These are phyloP conservation scores for Melanostoma mellinum DNA, from an alignment of 2,888 invertebrate species.

Conservation along the genomic window DNA sequence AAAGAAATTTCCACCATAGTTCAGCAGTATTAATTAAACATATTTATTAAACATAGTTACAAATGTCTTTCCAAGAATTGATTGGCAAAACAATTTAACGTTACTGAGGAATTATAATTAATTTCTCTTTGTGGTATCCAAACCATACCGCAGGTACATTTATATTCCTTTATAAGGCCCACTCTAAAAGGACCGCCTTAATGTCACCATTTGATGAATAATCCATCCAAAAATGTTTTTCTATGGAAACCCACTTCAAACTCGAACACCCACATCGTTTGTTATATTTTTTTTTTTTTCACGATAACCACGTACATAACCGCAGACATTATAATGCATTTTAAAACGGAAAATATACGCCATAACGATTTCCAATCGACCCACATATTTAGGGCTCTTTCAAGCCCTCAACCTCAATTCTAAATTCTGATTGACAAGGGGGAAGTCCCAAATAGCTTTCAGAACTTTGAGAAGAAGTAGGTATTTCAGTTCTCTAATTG, in stretches of 20 bases:
- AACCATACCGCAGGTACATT: background rate
- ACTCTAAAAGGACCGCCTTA: background rate
- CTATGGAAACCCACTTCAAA: constrained; percentile 16
- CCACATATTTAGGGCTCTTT: constrained; percentile 6
- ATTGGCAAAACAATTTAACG: background rate
- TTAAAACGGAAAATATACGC: constrained; percentile 6
- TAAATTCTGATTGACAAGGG: constrained; percentile 1
- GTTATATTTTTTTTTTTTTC: background rate
- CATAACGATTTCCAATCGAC: constrained; percentile 1
- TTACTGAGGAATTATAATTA: too few relatives aligned
- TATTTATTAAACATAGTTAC: too few relatives aligned
- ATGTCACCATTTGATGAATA: constrained; percentile 13
- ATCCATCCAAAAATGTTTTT: constrained; percentile 4
- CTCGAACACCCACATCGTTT: too few relatives aligned
- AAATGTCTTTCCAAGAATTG: background rate
- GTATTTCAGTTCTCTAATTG: background rate
- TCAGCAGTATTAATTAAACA: too few relatives aligned
- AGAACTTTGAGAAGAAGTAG: background rate
- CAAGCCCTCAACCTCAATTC: background rate
- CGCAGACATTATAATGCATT: background rate
- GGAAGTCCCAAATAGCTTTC: constrained; percentile 7
- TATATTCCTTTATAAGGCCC: constrained; percentile 1
- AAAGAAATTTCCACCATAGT: too few relatives aligned
- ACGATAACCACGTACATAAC: background rate
- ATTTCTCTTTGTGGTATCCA: background rate